A percentile compares a stretch with the other conserved stretches of the same genome.
Evolutionary conservation across 2,888 invertebrate species (phyloP).

Genomic region (Megamerina dolium): DNA sequence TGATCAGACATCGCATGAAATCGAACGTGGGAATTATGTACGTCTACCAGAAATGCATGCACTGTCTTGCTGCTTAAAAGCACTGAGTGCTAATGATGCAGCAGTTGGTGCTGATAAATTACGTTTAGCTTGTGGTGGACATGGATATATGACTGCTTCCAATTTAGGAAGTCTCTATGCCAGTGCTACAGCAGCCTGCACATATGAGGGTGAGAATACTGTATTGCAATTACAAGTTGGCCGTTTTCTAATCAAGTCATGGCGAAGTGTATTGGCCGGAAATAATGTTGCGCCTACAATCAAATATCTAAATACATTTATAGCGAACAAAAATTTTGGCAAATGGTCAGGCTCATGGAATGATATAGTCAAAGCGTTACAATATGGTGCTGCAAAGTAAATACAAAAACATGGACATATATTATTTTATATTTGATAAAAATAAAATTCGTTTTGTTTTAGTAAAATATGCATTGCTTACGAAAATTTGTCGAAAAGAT

Average conservation of each 20-base stretch:
- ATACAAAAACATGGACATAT: neutral
- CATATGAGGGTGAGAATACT: constrained; percentile 96
- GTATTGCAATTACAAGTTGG: constrained; percentile 87
- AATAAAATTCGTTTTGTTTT: constrained; percentile 9
- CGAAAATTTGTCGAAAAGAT: constrained; percentile 61
- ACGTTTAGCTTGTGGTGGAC: constrained; percentile 87
- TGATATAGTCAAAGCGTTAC: constrained; percentile 47
- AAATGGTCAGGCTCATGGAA: constrained; percentile 39
- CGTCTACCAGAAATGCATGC: constrained; percentile 78
- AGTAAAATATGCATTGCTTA: constrained; percentile 68
- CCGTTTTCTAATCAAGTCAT: constrained; percentile 72
- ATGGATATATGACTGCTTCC: constrained; percentile 83
- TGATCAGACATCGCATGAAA: constrained; percentile 67
- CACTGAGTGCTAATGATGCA: constrained; percentile 69
- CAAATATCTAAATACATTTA: constrained; percentile 54
- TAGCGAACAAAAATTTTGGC: constrained; percentile 23
- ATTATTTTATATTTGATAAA: neutral
- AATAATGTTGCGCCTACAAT: constrained; percentile 61
- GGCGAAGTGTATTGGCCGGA: constrained; percentile 60
- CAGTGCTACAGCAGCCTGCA: constrained; percentile 74
- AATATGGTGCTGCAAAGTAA: constrained; percentile 22
- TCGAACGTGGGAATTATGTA: constrained; percentile 70
- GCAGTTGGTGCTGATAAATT: constrained; percentile 73
- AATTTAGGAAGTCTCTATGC: constrained; percentile 78
- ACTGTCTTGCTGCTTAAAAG: constrained; percentile 81